A percentile compares a stretch with the other conserved stretches of the same genome.
These are phyloP conservation scores for Syngnathus typhle DNA, from an alignment of 2,113 vertebrate species.

Conservation along the genomic window DNA sequence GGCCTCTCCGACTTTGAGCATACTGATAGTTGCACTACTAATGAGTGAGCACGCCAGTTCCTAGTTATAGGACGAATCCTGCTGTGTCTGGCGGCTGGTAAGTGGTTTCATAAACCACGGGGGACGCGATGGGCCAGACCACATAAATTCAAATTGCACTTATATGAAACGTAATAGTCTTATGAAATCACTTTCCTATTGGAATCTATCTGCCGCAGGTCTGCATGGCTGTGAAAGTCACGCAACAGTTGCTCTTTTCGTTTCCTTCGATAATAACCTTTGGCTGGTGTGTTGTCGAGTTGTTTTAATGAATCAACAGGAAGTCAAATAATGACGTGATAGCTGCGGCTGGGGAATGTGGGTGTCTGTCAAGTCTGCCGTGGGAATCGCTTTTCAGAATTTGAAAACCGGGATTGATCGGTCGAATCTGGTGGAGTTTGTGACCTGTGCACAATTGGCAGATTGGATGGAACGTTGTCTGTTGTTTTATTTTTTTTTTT, in stretches of 20 bases:
- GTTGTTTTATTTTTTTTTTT: slow-evolving; percentile 10
- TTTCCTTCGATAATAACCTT: background rate
- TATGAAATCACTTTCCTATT: background rate
- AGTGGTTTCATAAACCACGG: background rate
- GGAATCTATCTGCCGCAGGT: background rate
- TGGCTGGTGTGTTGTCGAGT: background rate
- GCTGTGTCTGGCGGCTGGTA: background rate
- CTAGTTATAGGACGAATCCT: background rate
- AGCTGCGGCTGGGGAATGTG: too few relatives aligned
- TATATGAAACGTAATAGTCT: background rate
- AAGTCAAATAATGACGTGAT: background rate
- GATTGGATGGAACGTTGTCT: slow-evolving; percentile 17
- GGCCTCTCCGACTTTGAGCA: background rate
- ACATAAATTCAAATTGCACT: slow-evolving; percentile 2
- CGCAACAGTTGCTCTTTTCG: background rate
- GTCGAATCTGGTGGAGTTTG: too few relatives aligned
- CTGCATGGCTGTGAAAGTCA: background rate
- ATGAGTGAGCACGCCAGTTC: background rate
- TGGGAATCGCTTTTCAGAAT: background rate
- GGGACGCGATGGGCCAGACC: background rate
- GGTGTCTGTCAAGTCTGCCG: too few relatives aligned
- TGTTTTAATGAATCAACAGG: background rate
- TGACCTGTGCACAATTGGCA: background rate
- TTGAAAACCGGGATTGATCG: background rate
- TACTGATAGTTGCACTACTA: background rate